Evolutionary conservation across 2,888 invertebrate genomes (phyloP).

Genomic region (Zonitis immaculata): DNA sequence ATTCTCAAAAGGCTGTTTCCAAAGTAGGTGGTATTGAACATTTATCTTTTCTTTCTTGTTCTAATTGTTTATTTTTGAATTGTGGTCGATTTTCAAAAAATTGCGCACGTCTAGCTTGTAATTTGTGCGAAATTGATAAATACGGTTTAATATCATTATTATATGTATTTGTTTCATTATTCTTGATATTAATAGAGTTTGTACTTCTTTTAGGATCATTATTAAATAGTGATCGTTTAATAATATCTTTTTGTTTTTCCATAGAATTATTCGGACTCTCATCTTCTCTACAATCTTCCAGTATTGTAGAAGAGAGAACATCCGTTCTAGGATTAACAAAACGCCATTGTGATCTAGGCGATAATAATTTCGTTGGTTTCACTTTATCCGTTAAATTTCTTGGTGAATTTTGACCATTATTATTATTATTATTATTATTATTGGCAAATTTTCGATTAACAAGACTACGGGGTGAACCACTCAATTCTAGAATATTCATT

Average conservation of each 20-base stretch:
- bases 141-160: slow-evolving; percentile 3
- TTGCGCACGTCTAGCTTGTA: slow-evolving; percentile 60
- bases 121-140: slow-evolving; percentile 50
- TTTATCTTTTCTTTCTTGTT: slow-evolving; percentile 24
- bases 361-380: slow-evolving; percentile 56
- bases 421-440: too few relatives aligned
- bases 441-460: slow-evolving; percentile 55
- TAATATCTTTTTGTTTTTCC: slow-evolving; percentile 48
- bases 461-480: slow-evolving; percentile 67
- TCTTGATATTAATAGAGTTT: background rate
- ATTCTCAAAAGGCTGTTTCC: slow-evolving; percentile 52
- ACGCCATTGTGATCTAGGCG: slow-evolving; percentile 68
- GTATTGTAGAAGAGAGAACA: slow-evolving; percentile 80
- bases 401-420: slow-evolving; percentile 55
- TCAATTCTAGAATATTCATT: slow-evolving; percentile 64
- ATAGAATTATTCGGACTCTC: slow-evolving; percentile 62
- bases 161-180: background rate
- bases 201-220: background rate
- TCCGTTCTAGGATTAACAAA: slow-evolving; percentile 73
- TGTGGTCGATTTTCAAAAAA: slow-evolving; percentile 48
- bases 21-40: slow-evolving; percentile 53
- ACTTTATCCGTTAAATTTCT: slow-evolving; percentile 42
- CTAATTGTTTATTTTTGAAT: slow-evolving; percentile 20
- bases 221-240: slow-evolving; percentile 3
- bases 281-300: slow-evolving; percentile 78